phyloP scores from a whole-genome alignment of 92 coral and sea anemone genomes.

The Palythoa grandis region DNA sequence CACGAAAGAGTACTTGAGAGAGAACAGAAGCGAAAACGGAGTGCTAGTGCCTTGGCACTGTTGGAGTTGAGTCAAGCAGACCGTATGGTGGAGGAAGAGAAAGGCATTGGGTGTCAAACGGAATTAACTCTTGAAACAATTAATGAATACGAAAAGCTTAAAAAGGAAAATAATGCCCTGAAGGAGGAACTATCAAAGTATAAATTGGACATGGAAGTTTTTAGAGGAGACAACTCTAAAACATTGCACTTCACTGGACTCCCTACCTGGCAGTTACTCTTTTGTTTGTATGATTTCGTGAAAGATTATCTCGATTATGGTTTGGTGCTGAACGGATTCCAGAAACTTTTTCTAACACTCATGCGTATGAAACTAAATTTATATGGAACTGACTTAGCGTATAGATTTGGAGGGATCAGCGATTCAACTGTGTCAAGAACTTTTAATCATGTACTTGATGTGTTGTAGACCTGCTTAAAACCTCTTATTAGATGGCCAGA shows the following conservation, averaged over 20 bases:
- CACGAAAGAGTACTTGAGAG: slow-evolving; percentile 40
- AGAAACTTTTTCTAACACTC: slow-evolving; percentile 53
- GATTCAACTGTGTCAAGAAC: slow-evolving; percentile 57
- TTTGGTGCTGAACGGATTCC: slow-evolving; percentile 41
- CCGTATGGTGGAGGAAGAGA: slow-evolving; percentile 14
- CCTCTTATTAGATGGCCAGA: slow-evolving; percentile 63
- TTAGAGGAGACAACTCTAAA: slow-evolving; percentile 40
- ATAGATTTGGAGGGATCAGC: slow-evolving; percentile 64
- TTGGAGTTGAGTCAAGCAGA: slow-evolving; percentile 43
- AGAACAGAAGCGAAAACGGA: slow-evolving; percentile 49
- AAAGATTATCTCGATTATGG: slow-evolving; percentile 31
- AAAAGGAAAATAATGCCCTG: slow-evolving; percentile 42
- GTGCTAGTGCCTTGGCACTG: slow-evolving; percentile 54
- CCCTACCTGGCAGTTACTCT: slow-evolving; percentile 65
- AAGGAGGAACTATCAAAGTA: slow-evolving; percentile 34
- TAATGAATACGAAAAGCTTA: slow-evolving; percentile 17
- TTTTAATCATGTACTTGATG: slow-evolving; percentile 46
- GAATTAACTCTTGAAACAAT: slow-evolving; percentile 19
- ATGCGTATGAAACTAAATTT: slow-evolving; percentile 61
- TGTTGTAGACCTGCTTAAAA: slow-evolving; percentile 28
- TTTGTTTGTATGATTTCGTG: slow-evolving; percentile 41
- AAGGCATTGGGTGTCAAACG: slow-evolving; percentile 36
- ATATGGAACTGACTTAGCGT: slow-evolving; percentile 53
- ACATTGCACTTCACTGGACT: slow-evolving; percentile 56
- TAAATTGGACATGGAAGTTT: slow-evolving; percentile 22